Evolutionary conservation across 2,113 vertebrate species (phyloP), one percentile per base, ranked within the genome.

Genomic region (Brevimyrus niger): DNA sequence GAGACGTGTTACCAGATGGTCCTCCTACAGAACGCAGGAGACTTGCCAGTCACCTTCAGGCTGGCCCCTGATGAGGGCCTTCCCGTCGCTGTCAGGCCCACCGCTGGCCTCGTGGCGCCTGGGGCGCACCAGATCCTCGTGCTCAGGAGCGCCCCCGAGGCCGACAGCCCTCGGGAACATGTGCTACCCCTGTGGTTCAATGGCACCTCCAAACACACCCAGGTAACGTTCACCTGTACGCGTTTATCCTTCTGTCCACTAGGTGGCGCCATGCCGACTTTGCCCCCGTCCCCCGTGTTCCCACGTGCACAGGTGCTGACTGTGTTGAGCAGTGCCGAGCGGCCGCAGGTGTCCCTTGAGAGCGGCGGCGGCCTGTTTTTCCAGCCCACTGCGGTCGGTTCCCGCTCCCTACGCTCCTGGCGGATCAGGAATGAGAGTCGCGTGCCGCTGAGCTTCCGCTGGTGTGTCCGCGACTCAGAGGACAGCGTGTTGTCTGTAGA

Each of bases 91-190:
- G 86, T 97, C 55, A 94, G 94, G 87, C 98, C 98, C 27, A 55
- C 87, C 58, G 96, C 95, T 0, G 98, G 98, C 91, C 91, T 96
- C 0, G 69, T 99, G 76, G 90, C 61, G 58, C 95, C 98, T 2
- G 94, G 95, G n/a, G 89, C 93, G 42, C 97, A 98, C 87, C 97
- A 98, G 94, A 96, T 99, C 93, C 93, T 99, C 88, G 93, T 96
- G 17, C 87, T 97, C 89, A 96, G 94, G 91, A 94, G 96, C 69
- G 94, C 90, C 58, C 97, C 98, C 23, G 90, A 91, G 58, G 94
- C 95, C 23, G 94, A 93, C 21, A 84, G 90, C 53, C 93, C 91
- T 35, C 90, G 73, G 4, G 94, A 95, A 15, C 95, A 97, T 19
- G 44, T 69, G 47, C 87, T 99, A 51, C 91, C 90, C 65, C 90